These are phyloP conservation scores for Luehdorfia chinensis DNA, from an alignment of 1,140 invertebrate species.

Conservation along the genomic window DNA sequence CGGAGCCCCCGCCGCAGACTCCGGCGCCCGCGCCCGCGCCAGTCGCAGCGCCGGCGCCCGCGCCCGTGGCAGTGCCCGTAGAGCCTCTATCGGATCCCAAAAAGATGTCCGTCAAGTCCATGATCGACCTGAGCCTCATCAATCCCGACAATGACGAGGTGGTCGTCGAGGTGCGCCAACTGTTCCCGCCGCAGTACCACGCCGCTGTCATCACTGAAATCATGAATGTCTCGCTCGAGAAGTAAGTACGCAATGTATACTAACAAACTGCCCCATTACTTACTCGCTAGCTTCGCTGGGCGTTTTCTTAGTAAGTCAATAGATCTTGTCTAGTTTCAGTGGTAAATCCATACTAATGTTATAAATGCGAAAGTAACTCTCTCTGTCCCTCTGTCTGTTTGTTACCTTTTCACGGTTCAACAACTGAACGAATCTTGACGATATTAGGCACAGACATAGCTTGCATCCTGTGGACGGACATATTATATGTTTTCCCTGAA, in stretches of 20 bases:
- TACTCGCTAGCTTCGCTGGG: no score
- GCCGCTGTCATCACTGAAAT: conserved; percentile 56
- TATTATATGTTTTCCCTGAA: no score
- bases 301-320: background rate
- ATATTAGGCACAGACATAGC: no score
- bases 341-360: no score
- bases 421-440: no score
- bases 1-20: no score
- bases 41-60: conserved; percentile 19
- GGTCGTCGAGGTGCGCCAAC: conserved; percentile 39
- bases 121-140: conserved; percentile 43
- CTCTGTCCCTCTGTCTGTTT: no score
- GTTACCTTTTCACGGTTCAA: no score
- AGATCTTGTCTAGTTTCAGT: background rate
- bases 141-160: conserved; percentile 46
- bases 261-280: no score
- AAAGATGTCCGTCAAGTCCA: conserved; percentile 44
- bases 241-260: no score
- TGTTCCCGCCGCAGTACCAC: conserved; percentile 42
- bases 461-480: no score
- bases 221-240: conserved; percentile 52
- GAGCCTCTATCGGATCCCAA: conserved; percentile 45
- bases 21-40: conserved; percentile 15
- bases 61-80: conserved; percentile 20
- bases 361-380: no score